Conservation (phyloP, 1,140 invertebrate species). For the Planococcus citri region DNA sequence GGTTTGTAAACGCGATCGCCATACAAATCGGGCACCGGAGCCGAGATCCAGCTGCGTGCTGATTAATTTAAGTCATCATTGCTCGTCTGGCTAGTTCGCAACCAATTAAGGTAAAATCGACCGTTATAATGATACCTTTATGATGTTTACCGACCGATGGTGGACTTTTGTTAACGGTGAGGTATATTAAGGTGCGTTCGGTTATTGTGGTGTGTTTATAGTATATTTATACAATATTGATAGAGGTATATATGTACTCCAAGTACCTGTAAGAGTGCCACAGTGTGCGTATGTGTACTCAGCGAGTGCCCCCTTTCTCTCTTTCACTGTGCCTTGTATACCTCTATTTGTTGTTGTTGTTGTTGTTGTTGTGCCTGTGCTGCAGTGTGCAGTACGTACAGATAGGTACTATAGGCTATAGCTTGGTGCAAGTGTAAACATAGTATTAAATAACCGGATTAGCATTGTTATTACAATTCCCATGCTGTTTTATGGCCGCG, state of each 20-base stretch:
- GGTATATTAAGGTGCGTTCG: neutral
- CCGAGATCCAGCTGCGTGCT: neutral
- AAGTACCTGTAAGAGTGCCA: too few species aligned
- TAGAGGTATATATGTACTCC: too few species aligned
- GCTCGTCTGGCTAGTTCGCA: neutral
- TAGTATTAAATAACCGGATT: slow-evolving; percentile 19
- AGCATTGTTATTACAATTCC: slow-evolving; percentile 14
- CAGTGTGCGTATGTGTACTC: neutral
- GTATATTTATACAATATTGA: too few species aligned
- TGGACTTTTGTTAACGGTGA: slow-evolving; percentile 5
- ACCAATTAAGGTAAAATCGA: slow-evolving; percentile 14
- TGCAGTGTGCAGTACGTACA: neutral
- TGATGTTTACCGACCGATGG: slow-evolving; percentile 4
- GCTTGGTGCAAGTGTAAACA: slow-evolving; percentile 12
- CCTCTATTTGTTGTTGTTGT: too few species aligned
- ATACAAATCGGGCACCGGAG: slow-evolving; percentile 1
- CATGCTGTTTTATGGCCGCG: neutral
- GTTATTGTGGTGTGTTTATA: too few species aligned
- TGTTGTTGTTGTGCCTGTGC: too few species aligned
- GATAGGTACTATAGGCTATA: neutral
- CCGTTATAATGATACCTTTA: slow-evolving; percentile 18
- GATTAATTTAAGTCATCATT: slow-evolving; percentile 4
- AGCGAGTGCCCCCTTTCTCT: too few species aligned
- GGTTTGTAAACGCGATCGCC: neutral
- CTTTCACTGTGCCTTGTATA: too few species aligned